Evolutionary conservation across 2,113 vertebrate species (phyloP), one percentile per base, ranked within the genome.

Genomic region (Jaculus jaculus): DNA sequence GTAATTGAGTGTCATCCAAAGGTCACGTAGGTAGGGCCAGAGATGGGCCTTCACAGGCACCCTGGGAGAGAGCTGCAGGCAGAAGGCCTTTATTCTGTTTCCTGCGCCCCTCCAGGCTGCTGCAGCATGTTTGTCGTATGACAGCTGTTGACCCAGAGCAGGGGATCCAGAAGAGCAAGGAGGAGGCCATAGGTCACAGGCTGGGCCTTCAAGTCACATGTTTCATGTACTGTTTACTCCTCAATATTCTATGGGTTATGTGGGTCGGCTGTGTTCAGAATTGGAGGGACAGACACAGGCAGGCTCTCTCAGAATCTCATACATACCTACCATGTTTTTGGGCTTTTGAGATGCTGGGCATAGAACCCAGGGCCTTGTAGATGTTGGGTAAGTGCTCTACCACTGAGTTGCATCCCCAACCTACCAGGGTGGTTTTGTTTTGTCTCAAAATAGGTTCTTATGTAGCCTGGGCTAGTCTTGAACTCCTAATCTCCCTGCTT

Each of bases 231-330:
- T 26, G 24, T n/a, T n/a, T n/a, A n/a, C 32, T 73, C 73, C 71
- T 72, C 18, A n/a, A 17, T 34, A 26, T 71, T n/a, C 65, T 47
- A 12, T 65, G 47, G 61, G 21, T 86, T 32, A 68, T 3, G 24
- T 9, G 9, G 37, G 11, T 37, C 21, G 0, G 1, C 26, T 1
- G 47, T 61, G 3, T 51, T 65, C 12, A 15, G 26, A 10, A 11
- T 26, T 21, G 65, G 4, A 79, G 21, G n/a, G 11, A 6, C 47
- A 37, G 15, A 28, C 39, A 24, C 71, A 30, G n/a, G 65, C 51
- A n/a, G 60, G 34, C 51, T 26, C 28, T 75, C 37, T 42, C 47
- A 12, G 47, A 68, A 32, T 17, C 54, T 32, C 58, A n/a, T 42
- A 7, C 0, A 20, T 7, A 30, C 60, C 60, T 21, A 5, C 73